phyloP scores from a whole-genome alignment of 1,140 invertebrate species.

The Chlorops oryzae region DNA sequence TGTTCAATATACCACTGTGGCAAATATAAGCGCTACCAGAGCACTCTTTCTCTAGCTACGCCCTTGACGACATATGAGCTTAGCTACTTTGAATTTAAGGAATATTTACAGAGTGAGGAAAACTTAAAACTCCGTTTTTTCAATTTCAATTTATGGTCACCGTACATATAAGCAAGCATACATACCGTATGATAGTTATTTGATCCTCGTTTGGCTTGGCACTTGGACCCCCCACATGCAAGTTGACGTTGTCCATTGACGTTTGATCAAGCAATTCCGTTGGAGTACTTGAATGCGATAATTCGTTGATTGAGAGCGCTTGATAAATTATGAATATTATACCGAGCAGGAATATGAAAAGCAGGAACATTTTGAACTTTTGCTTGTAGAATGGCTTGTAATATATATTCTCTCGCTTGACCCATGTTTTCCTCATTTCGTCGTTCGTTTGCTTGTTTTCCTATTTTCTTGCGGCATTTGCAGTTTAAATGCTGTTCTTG shows the following conservation, averaged over 20 bases:
- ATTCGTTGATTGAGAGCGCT: conserved; percentile 43
- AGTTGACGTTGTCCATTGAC: conserved; percentile 29
- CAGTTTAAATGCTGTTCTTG: too few species aligned
- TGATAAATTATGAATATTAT: conserved; percentile 45
- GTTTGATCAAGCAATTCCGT: too few species aligned
- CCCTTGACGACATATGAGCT: too few species aligned
- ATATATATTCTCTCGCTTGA: conserved; percentile 44
- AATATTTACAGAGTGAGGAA: too few species aligned
- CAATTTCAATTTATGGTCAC: too few species aligned
- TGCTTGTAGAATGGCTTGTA: conserved; percentile 47
- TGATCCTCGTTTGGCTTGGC: conserved; percentile 17
- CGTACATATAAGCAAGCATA: neutral
- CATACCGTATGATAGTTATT: conserved; percentile 32
- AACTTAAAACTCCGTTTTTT: too few species aligned
- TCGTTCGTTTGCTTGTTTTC: too few species aligned
- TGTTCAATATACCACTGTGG: too few species aligned
- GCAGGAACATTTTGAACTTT: conserved; percentile 40
- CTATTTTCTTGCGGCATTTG: too few species aligned
- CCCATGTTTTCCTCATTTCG: conserved; percentile 46
- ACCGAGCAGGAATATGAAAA: conserved; percentile 38
- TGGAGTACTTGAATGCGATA: conserved; percentile 32
- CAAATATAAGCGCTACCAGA: too few species aligned
- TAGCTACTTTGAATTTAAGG: too few species aligned
- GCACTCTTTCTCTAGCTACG: too few species aligned
- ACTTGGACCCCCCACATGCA: conserved; percentile 9